phyloP scores from a whole-genome alignment of 2,113 vertebrate species.

The Varanus salvator region DNA sequence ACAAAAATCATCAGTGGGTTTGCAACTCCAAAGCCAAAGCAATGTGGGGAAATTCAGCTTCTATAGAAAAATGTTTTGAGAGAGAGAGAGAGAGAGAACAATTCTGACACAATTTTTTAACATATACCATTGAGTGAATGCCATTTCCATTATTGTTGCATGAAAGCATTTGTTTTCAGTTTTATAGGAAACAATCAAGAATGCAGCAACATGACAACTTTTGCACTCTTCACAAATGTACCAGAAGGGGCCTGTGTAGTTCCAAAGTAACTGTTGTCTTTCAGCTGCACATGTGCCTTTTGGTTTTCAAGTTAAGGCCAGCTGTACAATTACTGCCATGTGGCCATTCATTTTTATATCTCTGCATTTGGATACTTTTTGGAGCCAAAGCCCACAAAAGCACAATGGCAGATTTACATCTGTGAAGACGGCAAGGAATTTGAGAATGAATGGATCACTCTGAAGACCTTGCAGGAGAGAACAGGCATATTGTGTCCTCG shows the following conservation, averaged over 20 bases:
- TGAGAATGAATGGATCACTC: neutral
- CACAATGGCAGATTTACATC: neutral
- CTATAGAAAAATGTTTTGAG: conserved; percentile 3
- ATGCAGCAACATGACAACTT: conserved; percentile 40
- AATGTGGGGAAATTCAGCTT: neutral
- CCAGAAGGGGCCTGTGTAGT: conserved; percentile 43
- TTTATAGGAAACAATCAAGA: conserved; percentile 45
- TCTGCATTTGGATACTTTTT: conserved; percentile 29
- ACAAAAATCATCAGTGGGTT: neutral
- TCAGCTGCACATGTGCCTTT: conserved; percentile 38
- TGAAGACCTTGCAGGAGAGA: neutral
- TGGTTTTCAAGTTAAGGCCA: conserved; percentile 51
- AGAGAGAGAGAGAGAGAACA: neutral
- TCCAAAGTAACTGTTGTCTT: conserved; percentile 49
- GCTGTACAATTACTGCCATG: conserved; percentile 28
- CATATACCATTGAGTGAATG: conserved; percentile 53
- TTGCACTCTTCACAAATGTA: conserved; percentile 45
- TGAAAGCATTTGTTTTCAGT: conserved; percentile 57
- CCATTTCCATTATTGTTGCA: conserved; percentile 16
- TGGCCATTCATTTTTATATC: neutral
- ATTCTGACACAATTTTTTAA: conserved; percentile 29
- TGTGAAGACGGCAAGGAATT: neutral
- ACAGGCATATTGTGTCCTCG: neutral
- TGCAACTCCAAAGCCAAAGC: conserved; percentile 6
- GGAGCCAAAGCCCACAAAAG: conserved; percentile 42